Conservation (phyloP, 2,888 invertebrate genomes). For the Baronia brevicornis region DNA sequence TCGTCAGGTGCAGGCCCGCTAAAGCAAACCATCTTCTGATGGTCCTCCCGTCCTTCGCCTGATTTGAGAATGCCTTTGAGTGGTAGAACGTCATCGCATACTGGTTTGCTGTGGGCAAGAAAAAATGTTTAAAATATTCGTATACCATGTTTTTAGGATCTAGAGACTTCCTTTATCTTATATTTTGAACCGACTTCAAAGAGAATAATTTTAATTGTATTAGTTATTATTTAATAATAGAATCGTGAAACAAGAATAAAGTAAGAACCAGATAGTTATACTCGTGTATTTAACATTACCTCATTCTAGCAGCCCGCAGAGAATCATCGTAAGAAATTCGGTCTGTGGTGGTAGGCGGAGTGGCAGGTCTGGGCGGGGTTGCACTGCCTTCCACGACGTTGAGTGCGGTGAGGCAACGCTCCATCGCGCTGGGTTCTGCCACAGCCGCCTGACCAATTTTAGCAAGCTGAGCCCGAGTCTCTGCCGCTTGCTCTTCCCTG, state of each 20-base stretch:
- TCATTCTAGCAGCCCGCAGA: conserved; percentile 37
- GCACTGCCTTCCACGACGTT: conserved; percentile 60
- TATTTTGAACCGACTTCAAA: too few species aligned
- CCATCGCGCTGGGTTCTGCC: conserved; percentile 54
- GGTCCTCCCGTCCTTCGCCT: conserved; percentile 52
- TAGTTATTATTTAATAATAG: too few species aligned
- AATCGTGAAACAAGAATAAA: too few species aligned
- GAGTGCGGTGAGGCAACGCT: conserved; percentile 54
- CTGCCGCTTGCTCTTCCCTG: conserved; percentile 48
- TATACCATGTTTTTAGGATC: too few species aligned
- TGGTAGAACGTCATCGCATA: conserved; percentile 46
- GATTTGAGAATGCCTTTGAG: conserved; percentile 64
- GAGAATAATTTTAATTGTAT: too few species aligned
- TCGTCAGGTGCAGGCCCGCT: conserved; percentile 53
- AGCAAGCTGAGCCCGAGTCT: conserved; percentile 45
- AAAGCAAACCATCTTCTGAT: conserved; percentile 68
- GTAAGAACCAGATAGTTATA: not conserved
- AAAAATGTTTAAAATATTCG: conserved; percentile 1
- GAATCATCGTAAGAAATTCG: conserved; percentile 56
- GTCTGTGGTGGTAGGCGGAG: conserved; percentile 56
- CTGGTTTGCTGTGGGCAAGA: conserved; percentile 45
- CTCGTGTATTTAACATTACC: conserved; percentile 27
- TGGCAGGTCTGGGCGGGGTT: conserved; percentile 42
- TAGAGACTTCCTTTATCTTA: too few species aligned
- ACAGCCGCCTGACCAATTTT: conserved; percentile 59